A percentile compares a stretch with the other conserved stretches of the same genome.
Evolutionary conservation across 1,140 invertebrate species (phyloP).

Genomic region (Drosophila virilis): DNA sequence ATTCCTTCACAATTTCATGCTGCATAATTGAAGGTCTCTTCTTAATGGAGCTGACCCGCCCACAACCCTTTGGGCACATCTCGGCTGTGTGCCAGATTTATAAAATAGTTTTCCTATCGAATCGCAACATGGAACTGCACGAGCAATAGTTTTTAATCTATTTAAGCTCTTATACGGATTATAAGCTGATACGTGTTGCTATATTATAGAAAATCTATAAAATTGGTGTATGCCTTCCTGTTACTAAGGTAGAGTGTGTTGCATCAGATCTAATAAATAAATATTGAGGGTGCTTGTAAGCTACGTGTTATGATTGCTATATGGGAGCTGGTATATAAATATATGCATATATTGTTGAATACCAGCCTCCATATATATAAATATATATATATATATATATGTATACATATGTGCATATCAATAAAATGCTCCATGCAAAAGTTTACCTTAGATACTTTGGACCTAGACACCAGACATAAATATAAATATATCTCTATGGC

Average conservation of each 20-base stretch:
- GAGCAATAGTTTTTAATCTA: neutral
- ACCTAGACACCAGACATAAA: neutral
- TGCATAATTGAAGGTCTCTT: slow-evolving; percentile 16
- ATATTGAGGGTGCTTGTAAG: neutral
- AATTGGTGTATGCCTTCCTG: no score
- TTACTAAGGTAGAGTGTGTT: neutral
- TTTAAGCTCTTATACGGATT: neutral
- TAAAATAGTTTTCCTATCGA: neutral
- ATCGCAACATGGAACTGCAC: neutral
- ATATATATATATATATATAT: no score
- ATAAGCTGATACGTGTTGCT: neutral
- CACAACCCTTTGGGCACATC: neutral
- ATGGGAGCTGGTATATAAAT: no score
- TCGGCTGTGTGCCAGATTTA: slow-evolving; percentile 17
- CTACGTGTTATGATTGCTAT: neutral
- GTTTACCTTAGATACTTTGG: neutral
- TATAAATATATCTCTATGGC: neutral
- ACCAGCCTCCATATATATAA: neutral
- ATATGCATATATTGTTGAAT: no score
- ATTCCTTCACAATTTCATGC: neutral
- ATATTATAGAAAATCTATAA: neutral
- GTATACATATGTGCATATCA: neutral
- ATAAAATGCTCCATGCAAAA: neutral
- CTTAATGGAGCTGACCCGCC: neutral
- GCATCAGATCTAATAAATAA: slow-evolving; percentile 2